A percentile compares a stretch with the other conserved stretches of the same genome.
phyloP scores from a whole-genome alignment of 2,797 vertebrate genomes.

The Acridotheres tristis region DNA sequence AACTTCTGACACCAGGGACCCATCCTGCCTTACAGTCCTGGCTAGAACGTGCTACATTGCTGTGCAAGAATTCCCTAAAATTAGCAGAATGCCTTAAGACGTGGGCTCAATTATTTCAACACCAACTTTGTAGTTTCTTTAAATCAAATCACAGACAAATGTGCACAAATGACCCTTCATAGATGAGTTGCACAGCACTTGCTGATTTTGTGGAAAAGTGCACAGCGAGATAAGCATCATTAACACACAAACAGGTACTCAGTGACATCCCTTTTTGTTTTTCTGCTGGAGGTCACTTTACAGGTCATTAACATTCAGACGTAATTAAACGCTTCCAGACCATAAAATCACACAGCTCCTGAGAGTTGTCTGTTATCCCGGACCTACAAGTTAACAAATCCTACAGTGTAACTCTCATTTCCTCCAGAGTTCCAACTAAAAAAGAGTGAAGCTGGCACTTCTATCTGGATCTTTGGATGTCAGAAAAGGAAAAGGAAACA shows the following conservation, averaged over 20 bases:
- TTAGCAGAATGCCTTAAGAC: background rate
- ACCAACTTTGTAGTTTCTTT: background rate
- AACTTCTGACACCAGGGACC: background rate
- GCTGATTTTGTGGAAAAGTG: conserved; percentile 35
- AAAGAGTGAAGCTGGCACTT: background rate
- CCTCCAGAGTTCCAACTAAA: background rate
- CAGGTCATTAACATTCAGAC: background rate
- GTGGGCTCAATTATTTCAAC: background rate
- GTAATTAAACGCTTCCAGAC: background rate
- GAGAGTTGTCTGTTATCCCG: background rate
- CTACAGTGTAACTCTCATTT: background rate
- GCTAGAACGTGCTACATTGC: background rate
- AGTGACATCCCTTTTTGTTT: background rate
- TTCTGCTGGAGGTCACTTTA: conserved; percentile 11
- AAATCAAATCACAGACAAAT: background rate
- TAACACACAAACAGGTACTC: background rate
- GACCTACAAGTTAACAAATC: background rate
- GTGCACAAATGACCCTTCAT: background rate
- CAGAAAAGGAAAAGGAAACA: conserved; percentile 22
- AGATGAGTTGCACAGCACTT: background rate
- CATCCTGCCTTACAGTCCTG: background rate
- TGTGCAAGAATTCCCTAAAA: background rate
- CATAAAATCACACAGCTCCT: background rate
- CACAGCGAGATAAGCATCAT: background rate
- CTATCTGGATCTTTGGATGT: background rate